Evolutionary conservation across 2,113 vertebrate species (phyloP).

Genomic region (Rhinoptilus africanus): DNA sequence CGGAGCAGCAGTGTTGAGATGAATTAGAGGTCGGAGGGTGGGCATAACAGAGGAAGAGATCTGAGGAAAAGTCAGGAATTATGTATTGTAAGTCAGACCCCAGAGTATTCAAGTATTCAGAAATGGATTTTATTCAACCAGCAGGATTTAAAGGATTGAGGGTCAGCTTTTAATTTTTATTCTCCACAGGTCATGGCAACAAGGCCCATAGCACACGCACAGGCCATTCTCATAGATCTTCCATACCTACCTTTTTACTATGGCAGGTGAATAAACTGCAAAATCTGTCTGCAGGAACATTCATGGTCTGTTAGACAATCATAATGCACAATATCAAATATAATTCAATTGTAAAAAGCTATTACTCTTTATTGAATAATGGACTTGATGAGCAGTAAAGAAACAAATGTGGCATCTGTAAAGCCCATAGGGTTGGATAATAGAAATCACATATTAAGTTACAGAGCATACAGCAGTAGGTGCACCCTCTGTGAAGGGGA

Average conservation of each 20-base stretch:
- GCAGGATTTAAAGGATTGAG: background rate
- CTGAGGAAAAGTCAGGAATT: background rate
- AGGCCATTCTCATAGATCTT: slow-evolving; percentile 55
- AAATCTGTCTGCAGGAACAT: background rate
- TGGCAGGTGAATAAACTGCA: slow-evolving; percentile 38
- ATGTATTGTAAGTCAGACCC: background rate
- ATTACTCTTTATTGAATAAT: slow-evolving; percentile 19
- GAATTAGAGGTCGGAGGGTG: background rate
- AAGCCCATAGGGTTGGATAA: background rate
- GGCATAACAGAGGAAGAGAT: background rate
- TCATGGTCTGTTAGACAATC: slow-evolving; percentile 56
- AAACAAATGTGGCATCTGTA: background rate
- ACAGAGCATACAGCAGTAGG: background rate
- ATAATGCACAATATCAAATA: slow-evolving; percentile 58
- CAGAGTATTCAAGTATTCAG: background rate
- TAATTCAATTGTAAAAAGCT: background rate
- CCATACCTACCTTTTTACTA: background rate
- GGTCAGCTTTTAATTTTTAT: background rate
- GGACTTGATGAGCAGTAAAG: background rate
- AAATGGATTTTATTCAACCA: background rate
- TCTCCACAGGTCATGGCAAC: background rate
- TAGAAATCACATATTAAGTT: background rate
- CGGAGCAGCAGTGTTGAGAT: background rate
- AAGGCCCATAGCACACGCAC: background rate
- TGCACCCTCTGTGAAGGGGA: background rate